Evolutionary conservation across 2,888 invertebrate genomes (phyloP), one percentile per base, ranked within the genome.

Genomic region (Kryphioiulus occultus): DNA sequence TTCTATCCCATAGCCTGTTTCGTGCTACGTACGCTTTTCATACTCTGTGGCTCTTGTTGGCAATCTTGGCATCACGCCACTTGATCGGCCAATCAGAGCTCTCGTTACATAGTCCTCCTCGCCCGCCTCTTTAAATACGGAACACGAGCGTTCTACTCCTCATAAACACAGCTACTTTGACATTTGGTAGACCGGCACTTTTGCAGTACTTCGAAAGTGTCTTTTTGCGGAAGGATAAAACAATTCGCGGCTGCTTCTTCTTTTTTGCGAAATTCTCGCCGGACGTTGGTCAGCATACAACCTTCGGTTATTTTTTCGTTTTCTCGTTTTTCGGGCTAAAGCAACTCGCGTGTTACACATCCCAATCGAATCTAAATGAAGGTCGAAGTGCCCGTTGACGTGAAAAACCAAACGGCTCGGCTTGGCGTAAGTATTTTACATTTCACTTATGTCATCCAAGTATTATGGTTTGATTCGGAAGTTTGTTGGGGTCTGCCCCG

Each of bases 331-430:
- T 78, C 26, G 26, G 10, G 68, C 10, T 78, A 78, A 15, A 30
- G 15, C 78, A 30, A 15, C 30, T 78, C 15, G 15, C 78, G 78
- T 30, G 26, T 78, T 68, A 19, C 59, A 0, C 9, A 9, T 7
- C 19, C 53, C 59, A 78, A 26, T 78, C 15, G 15, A 78, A 78
- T 30, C 47, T 39, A 83, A 87, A 87, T 87, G 87, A 87, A 87
- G 84, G 30, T 87, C 42, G 87, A 87, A 82, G 47, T 68, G 22
- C 87, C 87, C 12, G 17, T 87, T 87, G 87, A 87, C 53, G 26
- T 87, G 19, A 82, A 87, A 44, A 87, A 39, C 26, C 87, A 87
- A 87, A 87, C 87, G 0, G 32, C 39, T 22, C 82, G 83, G 44
- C 35, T 87, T 44, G 83, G 83, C 42, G 87, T 87, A 44, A 86